Evolutionary conservation across 2,888 invertebrate genomes (phyloP).

Genomic region (Aradus depressus): DNA sequence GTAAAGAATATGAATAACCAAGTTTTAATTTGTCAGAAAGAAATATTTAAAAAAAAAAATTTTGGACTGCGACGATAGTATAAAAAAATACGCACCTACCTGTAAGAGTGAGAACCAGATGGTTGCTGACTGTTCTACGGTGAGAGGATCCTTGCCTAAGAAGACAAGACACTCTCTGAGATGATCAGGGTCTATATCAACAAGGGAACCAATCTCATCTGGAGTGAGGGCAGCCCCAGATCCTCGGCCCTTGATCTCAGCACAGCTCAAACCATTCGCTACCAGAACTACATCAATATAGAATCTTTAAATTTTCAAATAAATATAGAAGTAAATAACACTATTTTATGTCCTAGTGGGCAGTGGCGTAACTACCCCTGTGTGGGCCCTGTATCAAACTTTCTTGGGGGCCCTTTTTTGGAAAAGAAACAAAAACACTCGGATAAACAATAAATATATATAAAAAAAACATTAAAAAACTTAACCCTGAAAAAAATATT

Average conservation of each 20-base stretch:
- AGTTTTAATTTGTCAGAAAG: no score
- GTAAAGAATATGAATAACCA: neutral
- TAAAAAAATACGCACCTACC: slow-evolving; percentile 13
- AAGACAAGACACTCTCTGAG: slow-evolving; percentile 22
- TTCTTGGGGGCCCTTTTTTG: no score
- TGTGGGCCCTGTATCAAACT: no score
- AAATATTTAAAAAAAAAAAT: neutral
- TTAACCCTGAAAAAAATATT: no score
- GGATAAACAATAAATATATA: no score
- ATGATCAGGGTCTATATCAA: slow-evolving; percentile 11
- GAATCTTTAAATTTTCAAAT: no score
- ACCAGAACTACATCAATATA: no score
- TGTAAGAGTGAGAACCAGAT: slow-evolving; percentile 24
- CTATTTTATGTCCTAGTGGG: no score
- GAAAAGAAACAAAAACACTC: no score
- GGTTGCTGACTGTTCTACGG: slow-evolving; percentile 19
- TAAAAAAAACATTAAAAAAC: no score
- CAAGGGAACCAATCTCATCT: slow-evolving; percentile 21
- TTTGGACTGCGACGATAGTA: neutral
- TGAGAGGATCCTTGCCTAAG: slow-evolving; percentile 26
- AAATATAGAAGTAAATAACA: no score
- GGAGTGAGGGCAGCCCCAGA: slow-evolving; percentile 20
- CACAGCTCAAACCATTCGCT: slow-evolving; percentile 25
- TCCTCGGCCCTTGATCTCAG: slow-evolving; percentile 21
- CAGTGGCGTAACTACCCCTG: no score